Percentiles rank a stretch among this genome's conserved stretches.
phyloP scores from a whole-genome alignment of 1,140 invertebrate species.

The Pseudomyrmex flavicornis region DNA sequence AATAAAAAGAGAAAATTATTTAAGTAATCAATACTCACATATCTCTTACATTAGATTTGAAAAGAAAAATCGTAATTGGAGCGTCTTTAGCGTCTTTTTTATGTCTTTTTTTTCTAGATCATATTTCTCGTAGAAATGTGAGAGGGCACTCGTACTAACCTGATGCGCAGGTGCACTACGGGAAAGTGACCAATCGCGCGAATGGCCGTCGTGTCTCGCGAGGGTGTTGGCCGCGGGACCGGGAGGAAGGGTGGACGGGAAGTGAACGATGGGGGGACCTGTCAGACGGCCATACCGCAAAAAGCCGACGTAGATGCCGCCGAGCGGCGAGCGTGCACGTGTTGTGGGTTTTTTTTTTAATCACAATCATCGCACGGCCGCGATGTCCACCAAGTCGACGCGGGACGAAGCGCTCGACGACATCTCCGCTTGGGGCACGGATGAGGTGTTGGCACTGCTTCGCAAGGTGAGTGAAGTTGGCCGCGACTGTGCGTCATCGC shows the following conservation, averaged over 20 bases:
- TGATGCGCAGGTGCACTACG: conserved; percentile 56
- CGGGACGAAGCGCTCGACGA: conserved; percentile 76
- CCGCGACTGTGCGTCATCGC: background rate
- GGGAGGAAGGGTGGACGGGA: background rate
- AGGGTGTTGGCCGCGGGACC: conserved; percentile 20
- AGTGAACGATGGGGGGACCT: conserved; percentile 51
- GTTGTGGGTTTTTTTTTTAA: conserved; percentile 56
- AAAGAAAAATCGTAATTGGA: background rate
- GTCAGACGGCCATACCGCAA: conserved; percentile 72
- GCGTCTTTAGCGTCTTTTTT: background rate
- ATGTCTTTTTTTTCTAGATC: background rate
- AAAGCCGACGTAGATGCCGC: conserved; percentile 78
- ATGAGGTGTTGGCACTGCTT: conserved; percentile 76
- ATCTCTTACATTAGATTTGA: background rate
- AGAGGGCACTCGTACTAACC: conserved; percentile 11
- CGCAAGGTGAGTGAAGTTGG: conserved; percentile 78
- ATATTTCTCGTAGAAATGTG: background rate
- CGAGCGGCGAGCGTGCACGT: conserved; percentile 74
- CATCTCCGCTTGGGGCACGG: conserved; percentile 78
- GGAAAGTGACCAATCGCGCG: conserved; percentile 68
- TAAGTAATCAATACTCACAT: no score
- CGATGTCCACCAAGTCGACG: conserved; percentile 75
- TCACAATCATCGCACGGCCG: conserved; percentile 56
- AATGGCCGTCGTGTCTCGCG: background rate
- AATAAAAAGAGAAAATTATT: no score